Evolutionary conservation across 2,113 vertebrate genomes (phyloP).

Genomic region (Sisor rabdophorus): DNA sequence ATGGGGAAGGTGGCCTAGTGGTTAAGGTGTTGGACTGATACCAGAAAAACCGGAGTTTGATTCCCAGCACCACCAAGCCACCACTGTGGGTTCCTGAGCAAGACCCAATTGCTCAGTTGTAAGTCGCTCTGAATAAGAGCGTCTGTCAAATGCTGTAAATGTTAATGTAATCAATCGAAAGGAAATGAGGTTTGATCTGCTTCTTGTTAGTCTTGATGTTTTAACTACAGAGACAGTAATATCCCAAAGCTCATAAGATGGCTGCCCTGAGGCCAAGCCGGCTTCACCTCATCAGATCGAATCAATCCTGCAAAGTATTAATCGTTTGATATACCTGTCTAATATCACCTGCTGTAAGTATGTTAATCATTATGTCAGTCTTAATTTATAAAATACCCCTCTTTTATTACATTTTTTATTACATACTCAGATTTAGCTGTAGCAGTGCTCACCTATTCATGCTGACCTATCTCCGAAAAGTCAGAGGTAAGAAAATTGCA

Average conservation of each 20-base stretch:
- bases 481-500: neutral
- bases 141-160: too few relatives aligned
- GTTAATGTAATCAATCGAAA: neutral
- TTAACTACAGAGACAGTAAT: slow-evolving; percentile 27
- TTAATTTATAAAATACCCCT: too few relatives aligned
- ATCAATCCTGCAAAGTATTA: slow-evolving; percentile 43
- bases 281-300: slow-evolving; percentile 10
- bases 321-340: slow-evolving; percentile 31
- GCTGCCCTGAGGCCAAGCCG: neutral
- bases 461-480: slow-evolving; percentile 16
- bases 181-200: slow-evolving; percentile 1
- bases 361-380: slow-evolving; percentile 18
- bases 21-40: too few relatives aligned
- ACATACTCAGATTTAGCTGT: neutral
- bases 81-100: too few relatives aligned
- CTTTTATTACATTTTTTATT: neutral
- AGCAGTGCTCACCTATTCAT: neutral
- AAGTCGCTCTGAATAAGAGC: too few relatives aligned
- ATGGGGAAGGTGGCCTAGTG: too few relatives aligned
- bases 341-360: slow-evolving; percentile 10
- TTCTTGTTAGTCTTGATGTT: slow-evolving; percentile 3
- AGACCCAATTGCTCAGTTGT: too few relatives aligned
- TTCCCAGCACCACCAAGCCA: too few relatives aligned
- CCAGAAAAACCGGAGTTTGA: too few relatives aligned
- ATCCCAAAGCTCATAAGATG: slow-evolving; percentile 32